phyloP scores from a whole-genome alignment of 2,888 invertebrate genomes.

The Lymantria monacha region DNA sequence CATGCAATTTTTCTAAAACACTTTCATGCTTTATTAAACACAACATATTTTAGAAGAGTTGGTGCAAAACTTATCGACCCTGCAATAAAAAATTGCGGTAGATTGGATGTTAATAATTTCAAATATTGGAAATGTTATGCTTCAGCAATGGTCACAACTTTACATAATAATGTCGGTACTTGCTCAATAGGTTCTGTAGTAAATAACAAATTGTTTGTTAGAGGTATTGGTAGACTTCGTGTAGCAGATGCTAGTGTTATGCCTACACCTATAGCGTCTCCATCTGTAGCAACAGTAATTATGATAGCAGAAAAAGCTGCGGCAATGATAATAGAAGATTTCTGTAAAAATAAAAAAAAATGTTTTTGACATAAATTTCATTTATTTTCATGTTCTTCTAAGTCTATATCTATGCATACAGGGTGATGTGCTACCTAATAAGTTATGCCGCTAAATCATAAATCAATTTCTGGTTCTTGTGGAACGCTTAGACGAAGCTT shows the following conservation, averaged over 20 bases:
- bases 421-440: neutral
- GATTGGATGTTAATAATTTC: neutral
- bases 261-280: constrained; percentile 86
- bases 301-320: constrained; percentile 85
- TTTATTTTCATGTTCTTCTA: too few relatives aligned
- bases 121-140: constrained; percentile 17
- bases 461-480: too few relatives aligned
- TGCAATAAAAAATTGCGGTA: neutral
- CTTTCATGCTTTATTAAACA: constrained; percentile 14
- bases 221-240: constrained; percentile 57
- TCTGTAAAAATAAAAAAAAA: neutral
- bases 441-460: too few relatives aligned
- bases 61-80: constrained; percentile 2
- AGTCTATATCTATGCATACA: too few relatives aligned
- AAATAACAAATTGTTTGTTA: constrained; percentile 15
- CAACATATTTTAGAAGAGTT: constrained; percentile 4
- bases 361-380: neutral
- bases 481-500: too few relatives aligned
- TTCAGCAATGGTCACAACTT: constrained; percentile 3
- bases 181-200: constrained; percentile 27
- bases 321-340: neutral
- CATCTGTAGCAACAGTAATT: constrained; percentile 87
- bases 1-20: constrained; percentile 18
- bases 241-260: constrained; percentile 88
- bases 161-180: constrained; percentile 5